Evolutionary conservation across 2,113 vertebrate genomes (phyloP).

Genomic region (Clarias gariepinus): DNA sequence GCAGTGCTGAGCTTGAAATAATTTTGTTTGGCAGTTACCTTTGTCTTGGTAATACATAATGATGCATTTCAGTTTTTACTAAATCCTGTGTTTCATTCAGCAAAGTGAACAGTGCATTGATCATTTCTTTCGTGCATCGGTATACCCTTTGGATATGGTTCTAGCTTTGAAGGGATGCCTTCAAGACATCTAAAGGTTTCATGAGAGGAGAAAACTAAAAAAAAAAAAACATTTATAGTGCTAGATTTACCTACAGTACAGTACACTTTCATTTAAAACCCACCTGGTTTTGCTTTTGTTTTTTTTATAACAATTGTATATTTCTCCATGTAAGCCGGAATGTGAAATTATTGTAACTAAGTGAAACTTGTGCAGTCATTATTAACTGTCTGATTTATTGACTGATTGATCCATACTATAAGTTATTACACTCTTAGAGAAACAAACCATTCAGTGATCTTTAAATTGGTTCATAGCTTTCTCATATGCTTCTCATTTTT

Average conservation of each 20-base stretch:
- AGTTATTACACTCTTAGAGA: background rate
- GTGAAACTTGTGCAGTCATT: background rate
- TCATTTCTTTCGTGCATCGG: background rate
- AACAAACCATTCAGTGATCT: background rate
- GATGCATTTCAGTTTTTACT: constrained; percentile 63
- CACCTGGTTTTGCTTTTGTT: background rate
- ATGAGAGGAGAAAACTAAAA: background rate
- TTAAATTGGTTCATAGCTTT: background rate
- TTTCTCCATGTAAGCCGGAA: background rate
- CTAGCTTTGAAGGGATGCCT: background rate
- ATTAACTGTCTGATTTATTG: background rate
- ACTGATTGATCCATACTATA: background rate
- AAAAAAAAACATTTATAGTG: background rate
- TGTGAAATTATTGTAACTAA: background rate
- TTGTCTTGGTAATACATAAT: constrained; percentile 53
- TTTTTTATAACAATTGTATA: background rate
- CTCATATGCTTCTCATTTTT: background rate
- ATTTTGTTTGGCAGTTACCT: constrained; percentile 60
- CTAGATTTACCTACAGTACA: background rate
- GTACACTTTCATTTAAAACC: background rate
- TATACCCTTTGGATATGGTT: background rate
- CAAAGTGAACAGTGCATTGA: background rate
- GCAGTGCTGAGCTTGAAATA: constrained; percentile 46
- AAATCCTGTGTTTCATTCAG: constrained; percentile 50
- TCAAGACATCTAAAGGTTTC: background rate